Evolutionary conservation across 2,113 vertebrate genomes (phyloP).

Genomic region (Mionectes macconnelli): DNA sequence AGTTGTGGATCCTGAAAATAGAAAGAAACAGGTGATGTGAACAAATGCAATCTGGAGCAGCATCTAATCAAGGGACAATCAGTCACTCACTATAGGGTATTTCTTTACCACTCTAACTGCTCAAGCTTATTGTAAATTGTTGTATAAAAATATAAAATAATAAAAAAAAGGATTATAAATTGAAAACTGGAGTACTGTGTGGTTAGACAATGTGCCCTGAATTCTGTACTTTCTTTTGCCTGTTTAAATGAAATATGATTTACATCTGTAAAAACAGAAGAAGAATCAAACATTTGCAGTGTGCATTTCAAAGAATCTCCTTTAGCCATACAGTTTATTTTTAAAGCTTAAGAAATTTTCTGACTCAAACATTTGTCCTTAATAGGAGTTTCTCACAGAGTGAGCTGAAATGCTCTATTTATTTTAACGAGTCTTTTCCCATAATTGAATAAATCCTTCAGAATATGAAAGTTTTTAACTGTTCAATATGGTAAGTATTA

Average conservation of each 20-base stretch:
- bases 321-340: constrained; percentile 27
- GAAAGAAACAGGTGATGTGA: background rate
- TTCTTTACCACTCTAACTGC: background rate
- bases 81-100: background rate
- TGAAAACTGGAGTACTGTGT: background rate
- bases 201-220: background rate
- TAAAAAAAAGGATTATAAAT: background rate
- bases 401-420: constrained; percentile 21
- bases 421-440: background rate
- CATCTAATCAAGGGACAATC: background rate
- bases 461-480: background rate
- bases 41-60: background rate
- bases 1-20: background rate
- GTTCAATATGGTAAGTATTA: background rate
- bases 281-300: background rate
- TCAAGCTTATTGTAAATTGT: background rate
- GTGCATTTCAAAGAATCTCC: background rate
- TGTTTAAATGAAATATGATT: background rate
- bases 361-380: constrained; percentile 38
- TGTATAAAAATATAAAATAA: background rate
- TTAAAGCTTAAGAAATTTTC: constrained; percentile 48
- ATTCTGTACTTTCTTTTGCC: background rate
- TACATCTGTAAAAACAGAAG: constrained; percentile 41
- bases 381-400: constrained; percentile 44
- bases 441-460: constrained; percentile 3